Evolutionary conservation across 2,797 vertebrate genomes (phyloP).

Genomic region (Alosa sapidissima): DNA sequence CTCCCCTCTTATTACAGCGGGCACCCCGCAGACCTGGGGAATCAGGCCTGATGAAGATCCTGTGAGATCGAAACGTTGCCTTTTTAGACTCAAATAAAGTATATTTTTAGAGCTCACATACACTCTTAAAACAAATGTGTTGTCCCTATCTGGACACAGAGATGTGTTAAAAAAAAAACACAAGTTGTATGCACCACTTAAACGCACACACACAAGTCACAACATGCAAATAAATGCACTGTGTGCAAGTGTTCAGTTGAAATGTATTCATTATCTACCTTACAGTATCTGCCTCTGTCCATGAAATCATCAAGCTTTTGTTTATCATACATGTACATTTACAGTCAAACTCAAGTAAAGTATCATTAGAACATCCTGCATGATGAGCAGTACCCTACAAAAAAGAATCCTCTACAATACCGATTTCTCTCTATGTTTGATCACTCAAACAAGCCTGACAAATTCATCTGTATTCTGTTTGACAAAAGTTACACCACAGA

Average conservation of each 20-base stretch:
- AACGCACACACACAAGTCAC: no score
- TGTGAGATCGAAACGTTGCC: background rate
- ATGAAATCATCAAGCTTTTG: background rate
- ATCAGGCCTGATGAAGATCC: conserved; percentile 49
- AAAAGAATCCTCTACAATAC: background rate
- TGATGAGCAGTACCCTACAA: no score
- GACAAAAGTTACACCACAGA: background rate
- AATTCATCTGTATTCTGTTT: background rate
- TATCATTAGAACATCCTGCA: no score
- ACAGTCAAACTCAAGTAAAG: background rate
- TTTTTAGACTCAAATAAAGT: conserved; percentile 40
- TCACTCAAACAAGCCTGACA: background rate
- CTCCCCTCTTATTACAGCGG: conserved; percentile 44
- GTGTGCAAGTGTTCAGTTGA: no score
- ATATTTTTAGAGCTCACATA: conserved; percentile 51
- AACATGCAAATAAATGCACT: no score
- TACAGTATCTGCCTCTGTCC: no score
- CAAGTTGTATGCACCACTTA: no score
- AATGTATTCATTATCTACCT: background rate
- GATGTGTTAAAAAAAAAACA: no score
- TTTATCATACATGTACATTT: background rate
- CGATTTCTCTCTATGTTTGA: background rate
- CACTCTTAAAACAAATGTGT: no score
- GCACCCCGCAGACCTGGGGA: conserved; percentile 56
- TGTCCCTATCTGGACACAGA: no score